These are phyloP conservation scores for Bufo gargarizans DNA, from an alignment of 2,113 vertebrate species.

Conservation along the genomic window DNA sequence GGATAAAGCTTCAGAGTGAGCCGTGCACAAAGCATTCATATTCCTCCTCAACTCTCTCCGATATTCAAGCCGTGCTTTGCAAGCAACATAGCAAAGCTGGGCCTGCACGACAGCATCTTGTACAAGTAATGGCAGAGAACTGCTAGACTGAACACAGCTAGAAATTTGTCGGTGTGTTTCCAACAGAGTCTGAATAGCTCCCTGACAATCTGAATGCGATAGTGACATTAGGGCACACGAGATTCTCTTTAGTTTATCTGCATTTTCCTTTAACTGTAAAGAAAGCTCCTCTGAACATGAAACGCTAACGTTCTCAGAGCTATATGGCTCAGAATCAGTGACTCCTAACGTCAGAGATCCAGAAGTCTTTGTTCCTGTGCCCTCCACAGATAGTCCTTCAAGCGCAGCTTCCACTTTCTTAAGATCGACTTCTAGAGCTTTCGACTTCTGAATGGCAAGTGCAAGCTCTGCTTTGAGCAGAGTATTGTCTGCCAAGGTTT, in stretches of 20 bases:
- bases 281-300: conserved; percentile 82
- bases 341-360: conserved; percentile 69
- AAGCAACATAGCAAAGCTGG: conserved; percentile 88
- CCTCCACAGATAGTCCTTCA: conserved; percentile 77
- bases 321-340: background rate
- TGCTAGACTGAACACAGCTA: conserved; percentile 67
- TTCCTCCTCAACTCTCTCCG: conserved; percentile 79
- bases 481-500: conserved; percentile 64
- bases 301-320: conserved; percentile 68
- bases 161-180: conserved; percentile 74
- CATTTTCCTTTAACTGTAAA: conserved; percentile 84
- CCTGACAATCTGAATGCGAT: conserved; percentile 65
- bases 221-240: conserved; percentile 79
- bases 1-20: conserved; percentile 74
- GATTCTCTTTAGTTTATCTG: conserved; percentile 78
- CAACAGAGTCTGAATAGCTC: conserved; percentile 74
- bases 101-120: conserved; percentile 89
- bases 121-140: conserved; percentile 80
- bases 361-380: conserved; percentile 76
- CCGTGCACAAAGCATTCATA: conserved; percentile 76
- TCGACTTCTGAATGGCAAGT: conserved; percentile 80
- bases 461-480: conserved; percentile 85
- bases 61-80: conserved; percentile 79
- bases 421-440: conserved; percentile 83
- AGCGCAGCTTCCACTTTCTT: conserved; percentile 78